A percentile compares a stretch with the other conserved stretches of the same genome.
Evolutionary conservation across 2,888 invertebrate genomes (phyloP).

Genomic region (Acanthosepion pharaonis): DNA sequence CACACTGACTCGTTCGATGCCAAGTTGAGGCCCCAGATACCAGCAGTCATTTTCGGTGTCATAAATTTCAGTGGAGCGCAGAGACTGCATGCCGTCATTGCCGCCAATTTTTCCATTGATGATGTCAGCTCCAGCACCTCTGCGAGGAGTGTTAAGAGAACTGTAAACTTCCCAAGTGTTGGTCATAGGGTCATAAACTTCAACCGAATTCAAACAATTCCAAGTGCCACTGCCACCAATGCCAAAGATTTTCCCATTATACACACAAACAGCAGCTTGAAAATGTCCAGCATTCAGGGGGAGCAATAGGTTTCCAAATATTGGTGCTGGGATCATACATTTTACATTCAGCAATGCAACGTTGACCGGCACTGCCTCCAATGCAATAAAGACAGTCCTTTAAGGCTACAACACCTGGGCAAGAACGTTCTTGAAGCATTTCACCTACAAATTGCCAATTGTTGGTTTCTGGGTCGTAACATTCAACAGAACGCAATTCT

Average conservation of each 20-base stretch:
- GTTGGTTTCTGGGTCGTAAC: constrained; percentile 76
- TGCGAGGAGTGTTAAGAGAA: constrained; percentile 83
- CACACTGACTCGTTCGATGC: constrained; percentile 82
- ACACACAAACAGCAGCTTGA: constrained; percentile 84
- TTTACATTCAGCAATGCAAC: constrained; percentile 83
- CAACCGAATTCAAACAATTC: constrained; percentile 85
- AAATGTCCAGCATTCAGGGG: constrained; percentile 83
- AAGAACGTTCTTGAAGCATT: constrained; percentile 81
- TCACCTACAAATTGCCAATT: constrained; percentile 78
- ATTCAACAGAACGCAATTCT: constrained; percentile 84
- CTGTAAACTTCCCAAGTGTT: constrained; percentile 83
- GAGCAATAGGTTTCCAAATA: constrained; percentile 82
- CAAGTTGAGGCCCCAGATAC: constrained; percentile 83
- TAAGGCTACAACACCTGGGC: constrained; percentile 82
- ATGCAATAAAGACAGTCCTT: constrained; percentile 83
- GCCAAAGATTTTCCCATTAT: constrained; percentile 83
- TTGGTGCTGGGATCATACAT: constrained; percentile 80
- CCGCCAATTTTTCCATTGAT: constrained; percentile 81
- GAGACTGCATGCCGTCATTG: constrained; percentile 84
- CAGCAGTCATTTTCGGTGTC: constrained; percentile 80
- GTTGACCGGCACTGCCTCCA: constrained; percentile 86
- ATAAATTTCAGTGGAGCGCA: constrained; percentile 77
- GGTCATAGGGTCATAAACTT: constrained; percentile 80
- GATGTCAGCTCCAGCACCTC: constrained; percentile 72
- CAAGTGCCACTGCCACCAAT: constrained; percentile 92